A percentile compares a stretch with the other conserved stretches of the same genome.
phyloP scores from a whole-genome alignment of 2,797 vertebrate species.

The Anomalospiza imberbis region DNA sequence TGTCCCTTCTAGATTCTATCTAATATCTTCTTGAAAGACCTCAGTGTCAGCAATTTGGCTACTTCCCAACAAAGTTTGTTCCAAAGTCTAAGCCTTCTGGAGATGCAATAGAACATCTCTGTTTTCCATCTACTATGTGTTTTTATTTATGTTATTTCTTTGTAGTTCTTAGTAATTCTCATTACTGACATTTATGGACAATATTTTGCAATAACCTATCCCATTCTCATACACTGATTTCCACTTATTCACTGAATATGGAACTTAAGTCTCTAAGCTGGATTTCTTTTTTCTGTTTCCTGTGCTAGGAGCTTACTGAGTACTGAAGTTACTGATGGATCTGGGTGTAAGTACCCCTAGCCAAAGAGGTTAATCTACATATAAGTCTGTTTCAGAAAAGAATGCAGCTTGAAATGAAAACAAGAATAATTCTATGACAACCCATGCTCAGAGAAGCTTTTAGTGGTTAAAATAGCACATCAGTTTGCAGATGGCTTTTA shows the following conservation, averaged over 20 bases:
- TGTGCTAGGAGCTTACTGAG: background rate
- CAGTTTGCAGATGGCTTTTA: background rate
- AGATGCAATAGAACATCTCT: background rate
- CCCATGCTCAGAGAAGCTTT: background rate
- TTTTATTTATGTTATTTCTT: background rate
- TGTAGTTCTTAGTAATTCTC: background rate
- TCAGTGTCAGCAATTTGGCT: background rate
- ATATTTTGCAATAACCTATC: background rate
- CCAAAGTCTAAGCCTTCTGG: slow-evolving; percentile 14
- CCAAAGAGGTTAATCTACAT: background rate
- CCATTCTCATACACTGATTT: background rate
- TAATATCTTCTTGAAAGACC: background rate
- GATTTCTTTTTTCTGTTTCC: background rate
- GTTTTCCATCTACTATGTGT: background rate
- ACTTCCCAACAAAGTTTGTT: background rate
- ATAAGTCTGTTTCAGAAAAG: background rate
- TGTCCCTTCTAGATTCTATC: background rate
- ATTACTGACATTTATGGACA: background rate
- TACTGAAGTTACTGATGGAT: background rate
- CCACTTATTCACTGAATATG: background rate
- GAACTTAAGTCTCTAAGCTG: background rate
- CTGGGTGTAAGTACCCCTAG: background rate
- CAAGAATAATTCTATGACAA: background rate
- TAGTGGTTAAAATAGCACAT: background rate
- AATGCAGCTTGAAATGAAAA: background rate